These are phyloP conservation scores for Grantiella picta DNA, from an alignment of 2,113 vertebrate species.

Conservation along the genomic window DNA sequence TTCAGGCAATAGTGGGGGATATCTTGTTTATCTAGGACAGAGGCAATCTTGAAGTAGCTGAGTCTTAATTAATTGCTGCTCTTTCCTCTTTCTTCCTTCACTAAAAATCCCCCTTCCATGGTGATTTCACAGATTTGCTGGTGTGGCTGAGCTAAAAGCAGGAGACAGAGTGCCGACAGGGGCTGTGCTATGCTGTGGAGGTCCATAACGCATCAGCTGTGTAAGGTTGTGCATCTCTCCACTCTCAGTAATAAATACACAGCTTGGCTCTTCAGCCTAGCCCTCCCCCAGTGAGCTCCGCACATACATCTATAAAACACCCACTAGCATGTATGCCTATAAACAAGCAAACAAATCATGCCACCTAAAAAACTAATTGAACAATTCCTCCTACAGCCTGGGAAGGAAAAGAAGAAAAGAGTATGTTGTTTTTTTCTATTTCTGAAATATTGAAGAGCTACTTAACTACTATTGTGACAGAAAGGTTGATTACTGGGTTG, in stretches of 20 bases:
- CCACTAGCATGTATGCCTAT: not conserved
- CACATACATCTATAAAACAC: not conserved
- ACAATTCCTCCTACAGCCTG: conserved; percentile 8
- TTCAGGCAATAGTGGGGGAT: not conserved
- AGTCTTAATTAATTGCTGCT: not conserved
- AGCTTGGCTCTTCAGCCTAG: not conserved
- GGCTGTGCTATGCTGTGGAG: not conserved
- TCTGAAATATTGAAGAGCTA: conserved; percentile 20
- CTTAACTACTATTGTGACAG: conserved; percentile 2
- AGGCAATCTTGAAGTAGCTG: not conserved
- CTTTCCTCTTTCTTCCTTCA: not conserved
- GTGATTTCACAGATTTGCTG: not conserved
- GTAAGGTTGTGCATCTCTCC: not conserved
- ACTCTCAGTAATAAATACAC: not conserved
- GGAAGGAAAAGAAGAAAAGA: not conserved
- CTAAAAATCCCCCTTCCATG: not conserved
- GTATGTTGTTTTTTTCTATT: not conserved
- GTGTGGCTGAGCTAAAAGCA: not conserved
- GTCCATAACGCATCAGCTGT: not conserved
- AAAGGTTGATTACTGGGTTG: not conserved
- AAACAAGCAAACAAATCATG: conserved; percentile 44
- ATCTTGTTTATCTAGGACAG: not conserved
- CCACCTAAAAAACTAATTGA: conserved; percentile 13
- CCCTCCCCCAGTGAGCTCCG: not conserved
- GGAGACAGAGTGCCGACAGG: not conserved